These are phyloP conservation scores for Acrobasis repandana DNA, from an alignment of 2,888 invertebrate genomes.

Conservation along the genomic window DNA sequence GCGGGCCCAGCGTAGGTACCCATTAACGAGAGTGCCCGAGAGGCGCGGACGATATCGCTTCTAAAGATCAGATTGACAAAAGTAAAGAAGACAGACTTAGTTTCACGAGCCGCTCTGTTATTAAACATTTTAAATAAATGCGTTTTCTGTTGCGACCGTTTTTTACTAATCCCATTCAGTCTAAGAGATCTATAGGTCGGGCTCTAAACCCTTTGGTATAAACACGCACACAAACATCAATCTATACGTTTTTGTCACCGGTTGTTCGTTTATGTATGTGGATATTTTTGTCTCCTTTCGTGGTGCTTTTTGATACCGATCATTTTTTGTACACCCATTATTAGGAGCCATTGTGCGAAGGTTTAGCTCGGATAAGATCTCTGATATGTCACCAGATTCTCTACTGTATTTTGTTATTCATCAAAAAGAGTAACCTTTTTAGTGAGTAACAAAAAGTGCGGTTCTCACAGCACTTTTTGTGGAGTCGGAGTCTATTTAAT, in stretches of 20 bases:
- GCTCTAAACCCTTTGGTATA: constrained; percentile 70
- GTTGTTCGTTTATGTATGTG: constrained; percentile 56
- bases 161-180: constrained; percentile 69
- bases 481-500: constrained; percentile 14
- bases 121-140: constrained; percentile 78
- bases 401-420: constrained; percentile 65
- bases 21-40: constrained; percentile 78
- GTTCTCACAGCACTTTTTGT: no score
- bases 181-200: constrained; percentile 58
- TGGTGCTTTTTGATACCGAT: constrained; percentile 77
- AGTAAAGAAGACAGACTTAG: constrained; percentile 68
- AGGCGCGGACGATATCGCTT: constrained; percentile 72
- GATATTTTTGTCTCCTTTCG: constrained; percentile 75
- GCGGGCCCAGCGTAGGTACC: constrained; percentile 78
- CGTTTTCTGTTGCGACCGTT: constrained; percentile 59
- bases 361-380: constrained; percentile 79
- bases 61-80: constrained; percentile 78
- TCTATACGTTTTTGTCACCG: constrained; percentile 66
- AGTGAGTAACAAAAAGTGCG: constrained; percentile 53
- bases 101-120: constrained; percentile 77
- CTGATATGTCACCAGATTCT: constrained; percentile 74
- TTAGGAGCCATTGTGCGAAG: constrained; percentile 76
- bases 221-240: constrained; percentile 57
- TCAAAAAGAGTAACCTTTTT: constrained; percentile 72
- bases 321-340: constrained; percentile 78